phyloP scores from a whole-genome alignment of 2,113 vertebrate species.

The Collichthys lucidus region DNA sequence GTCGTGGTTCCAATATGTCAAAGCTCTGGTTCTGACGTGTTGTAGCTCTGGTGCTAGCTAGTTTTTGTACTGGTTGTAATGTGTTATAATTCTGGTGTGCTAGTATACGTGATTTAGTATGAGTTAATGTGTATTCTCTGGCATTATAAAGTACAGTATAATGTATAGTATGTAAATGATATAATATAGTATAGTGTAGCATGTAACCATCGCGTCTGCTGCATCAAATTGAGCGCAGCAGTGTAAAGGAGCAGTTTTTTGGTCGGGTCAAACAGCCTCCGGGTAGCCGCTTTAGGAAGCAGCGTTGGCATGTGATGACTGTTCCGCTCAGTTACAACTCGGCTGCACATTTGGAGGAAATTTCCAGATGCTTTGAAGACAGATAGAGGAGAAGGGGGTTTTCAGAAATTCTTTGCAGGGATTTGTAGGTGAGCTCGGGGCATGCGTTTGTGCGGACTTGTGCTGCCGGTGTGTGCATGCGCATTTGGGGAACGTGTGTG shows the following conservation, averaged over 20 bases:
- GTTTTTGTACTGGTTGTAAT: too few species aligned
- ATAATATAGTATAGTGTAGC: too few species aligned
- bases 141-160: too few species aligned
- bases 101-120: not conserved
- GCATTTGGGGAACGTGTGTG: not conserved
- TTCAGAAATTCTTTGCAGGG: conserved; percentile 58
- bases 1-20: too few species aligned
- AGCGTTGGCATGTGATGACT: conserved; percentile 28
- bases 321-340: conserved; percentile 44
- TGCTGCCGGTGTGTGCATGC: not conserved
- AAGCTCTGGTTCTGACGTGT: too few species aligned
- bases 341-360: conserved; percentile 40
- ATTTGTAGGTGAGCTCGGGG: conserved; percentile 55
- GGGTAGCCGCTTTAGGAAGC: conserved; percentile 26
- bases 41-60: too few species aligned
- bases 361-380: conserved; percentile 64
- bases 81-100: not conserved
- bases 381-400: conserved; percentile 37
- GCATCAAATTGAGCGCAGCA: conserved; percentile 21
- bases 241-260: conserved; percentile 47
- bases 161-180: too few species aligned
- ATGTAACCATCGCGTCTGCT: too few species aligned
- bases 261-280: conserved; percentile 42
- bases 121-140: not conserved
- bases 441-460: conserved; percentile 16